phyloP scores from a whole-genome alignment of 2,113 vertebrate species.

The Gobio gobio region DNA sequence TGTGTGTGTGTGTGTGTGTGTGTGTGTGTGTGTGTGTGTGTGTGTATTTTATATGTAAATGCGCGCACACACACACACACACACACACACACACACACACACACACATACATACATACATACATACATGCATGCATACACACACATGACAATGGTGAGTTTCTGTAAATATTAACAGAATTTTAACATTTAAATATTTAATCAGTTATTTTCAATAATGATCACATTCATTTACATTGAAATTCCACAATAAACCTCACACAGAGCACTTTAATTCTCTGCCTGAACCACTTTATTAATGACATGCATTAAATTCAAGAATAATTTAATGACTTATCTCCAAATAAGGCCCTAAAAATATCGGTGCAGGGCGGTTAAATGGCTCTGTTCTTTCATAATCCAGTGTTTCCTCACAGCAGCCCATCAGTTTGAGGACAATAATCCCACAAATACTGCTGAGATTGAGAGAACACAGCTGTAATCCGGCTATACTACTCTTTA shows the following conservation, averaged over 20 bases:
- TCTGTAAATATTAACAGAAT: too few species aligned
- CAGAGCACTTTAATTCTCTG: background rate
- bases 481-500: background rate
- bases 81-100: too few species aligned
- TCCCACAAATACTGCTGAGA: conserved; percentile 26
- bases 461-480: background rate
- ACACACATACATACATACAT: too few species aligned
- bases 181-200: background rate
- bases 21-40: too few species aligned
- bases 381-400: conserved; percentile 22
- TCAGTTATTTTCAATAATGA: background rate
- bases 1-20: too few species aligned
- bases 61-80: too few species aligned
- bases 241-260: background rate
- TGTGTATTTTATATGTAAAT: too few species aligned
- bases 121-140: too few species aligned
- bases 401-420: conserved; percentile 19
- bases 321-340: conserved; percentile 9
- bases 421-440: conserved; percentile 10
- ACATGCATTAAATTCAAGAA: conserved; percentile 23
- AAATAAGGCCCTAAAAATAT: conserved; percentile 22
- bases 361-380: background rate
- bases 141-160: too few species aligned
- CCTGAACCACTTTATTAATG: conserved; percentile 15
- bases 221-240: background rate